phyloP scores from a whole-genome alignment of 2,113 vertebrate genomes.

The Pelusios castaneus region DNA sequence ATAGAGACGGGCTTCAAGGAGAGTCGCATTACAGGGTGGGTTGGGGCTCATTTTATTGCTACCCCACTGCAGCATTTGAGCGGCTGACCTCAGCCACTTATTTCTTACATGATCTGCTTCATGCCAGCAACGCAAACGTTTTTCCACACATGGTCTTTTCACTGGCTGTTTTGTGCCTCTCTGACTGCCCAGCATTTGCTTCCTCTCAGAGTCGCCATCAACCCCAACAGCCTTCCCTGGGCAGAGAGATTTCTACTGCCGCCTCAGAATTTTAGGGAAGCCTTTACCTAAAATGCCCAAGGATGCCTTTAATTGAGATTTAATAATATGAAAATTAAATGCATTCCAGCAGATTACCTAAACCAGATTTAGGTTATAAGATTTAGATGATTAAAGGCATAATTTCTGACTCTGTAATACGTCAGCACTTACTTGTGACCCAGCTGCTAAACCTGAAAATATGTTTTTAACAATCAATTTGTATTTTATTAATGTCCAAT shows the following conservation, averaged over 20 bases:
- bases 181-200: neutral
- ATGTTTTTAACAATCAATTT: neutral
- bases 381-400: neutral
- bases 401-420: neutral
- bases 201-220: neutral
- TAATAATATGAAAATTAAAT: neutral
- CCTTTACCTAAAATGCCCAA: neutral
- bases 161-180: neutral
- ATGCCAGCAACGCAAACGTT: neutral
- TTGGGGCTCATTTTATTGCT: neutral
- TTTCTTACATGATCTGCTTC: neutral
- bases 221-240: neutral
- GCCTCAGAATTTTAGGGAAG: neutral
- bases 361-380: neutral
- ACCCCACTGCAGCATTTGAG: neutral
- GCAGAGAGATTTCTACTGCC: neutral
- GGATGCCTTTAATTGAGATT: slow-evolving; percentile 3
- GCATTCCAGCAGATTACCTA: neutral
- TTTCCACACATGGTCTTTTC: neutral
- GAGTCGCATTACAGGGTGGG: neutral
- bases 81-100: neutral
- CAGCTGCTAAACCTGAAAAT: neutral
- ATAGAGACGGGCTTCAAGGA: neutral
- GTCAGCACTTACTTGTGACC: neutral
- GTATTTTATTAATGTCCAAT: neutral